Evolutionary conservation across 2,888 invertebrate species (phyloP).

Genomic region (Andrena marginata): DNA sequence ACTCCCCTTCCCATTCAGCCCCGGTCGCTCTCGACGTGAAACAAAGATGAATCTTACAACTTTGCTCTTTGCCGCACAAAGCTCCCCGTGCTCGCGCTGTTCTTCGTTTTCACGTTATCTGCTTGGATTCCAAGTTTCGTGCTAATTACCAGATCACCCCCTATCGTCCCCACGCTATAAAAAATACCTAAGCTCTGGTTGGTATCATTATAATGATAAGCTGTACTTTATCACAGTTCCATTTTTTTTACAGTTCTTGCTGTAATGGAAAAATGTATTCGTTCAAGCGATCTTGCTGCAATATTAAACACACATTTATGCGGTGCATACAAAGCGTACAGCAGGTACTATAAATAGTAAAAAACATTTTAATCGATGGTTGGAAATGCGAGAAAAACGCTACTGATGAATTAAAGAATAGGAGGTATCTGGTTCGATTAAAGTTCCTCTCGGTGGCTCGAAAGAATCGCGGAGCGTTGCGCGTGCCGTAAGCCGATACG

Average conservation of each 20-base stretch:
- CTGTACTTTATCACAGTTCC: too few species aligned
- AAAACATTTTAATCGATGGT: too few species aligned
- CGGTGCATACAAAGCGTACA: too few species aligned
- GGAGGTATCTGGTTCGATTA: too few species aligned
- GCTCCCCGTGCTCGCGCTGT: background rate
- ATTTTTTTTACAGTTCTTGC: too few species aligned
- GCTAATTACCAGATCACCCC: background rate
- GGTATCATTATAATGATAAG: background rate
- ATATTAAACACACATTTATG: too few species aligned
- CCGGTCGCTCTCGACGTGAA: background rate
- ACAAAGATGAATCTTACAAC: constrained; percentile 6
- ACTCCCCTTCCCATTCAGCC: constrained; percentile 1
- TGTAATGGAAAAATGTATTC: too few species aligned
- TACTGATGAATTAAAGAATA: too few species aligned
- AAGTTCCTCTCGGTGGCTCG: background rate
- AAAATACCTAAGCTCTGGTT: background rate
- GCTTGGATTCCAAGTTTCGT: background rate
- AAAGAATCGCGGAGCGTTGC: background rate
- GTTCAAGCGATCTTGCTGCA: too few species aligned
- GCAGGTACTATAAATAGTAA: too few species aligned
- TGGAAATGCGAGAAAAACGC: too few species aligned
- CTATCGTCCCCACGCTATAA: too few species aligned
- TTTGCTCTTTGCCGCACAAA: background rate
- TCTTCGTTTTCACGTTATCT: background rate
- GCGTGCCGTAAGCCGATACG: constrained; percentile 72